Conservation (phyloP, 2,797 vertebrate species). For the Mycteria americana region DNA sequence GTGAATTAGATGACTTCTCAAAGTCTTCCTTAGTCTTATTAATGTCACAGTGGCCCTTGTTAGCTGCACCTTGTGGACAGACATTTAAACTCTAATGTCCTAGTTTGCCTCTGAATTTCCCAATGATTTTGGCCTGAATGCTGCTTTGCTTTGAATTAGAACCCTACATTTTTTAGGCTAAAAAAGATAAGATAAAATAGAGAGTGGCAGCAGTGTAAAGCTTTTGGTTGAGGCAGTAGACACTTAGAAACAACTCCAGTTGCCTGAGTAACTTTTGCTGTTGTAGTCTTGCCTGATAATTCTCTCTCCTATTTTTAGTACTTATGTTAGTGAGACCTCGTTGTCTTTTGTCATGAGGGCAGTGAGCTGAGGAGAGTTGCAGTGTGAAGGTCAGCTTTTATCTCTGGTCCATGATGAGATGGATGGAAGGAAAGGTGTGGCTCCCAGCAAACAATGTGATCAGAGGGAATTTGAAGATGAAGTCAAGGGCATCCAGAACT, state of each 20-base stretch:
- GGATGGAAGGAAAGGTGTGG: slow-evolving; percentile 23
- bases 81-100: neutral
- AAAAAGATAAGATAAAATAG: neutral
- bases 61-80: neutral
- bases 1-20: neutral
- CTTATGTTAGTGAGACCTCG: neutral
- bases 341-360: slow-evolving; percentile 22
- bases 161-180: neutral
- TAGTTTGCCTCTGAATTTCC: neutral
- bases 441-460: neutral
- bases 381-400: slow-evolving; percentile 55
- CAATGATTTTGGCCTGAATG: neutral
- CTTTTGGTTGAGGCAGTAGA: neutral
- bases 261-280: neutral
- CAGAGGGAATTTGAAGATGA: neutral
- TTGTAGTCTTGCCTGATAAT: slow-evolving; percentile 17
- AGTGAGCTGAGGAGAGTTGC: neutral
- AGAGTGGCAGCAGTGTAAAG: neutral
- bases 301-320: slow-evolving; percentile 38
- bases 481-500: slow-evolving; percentile 15
- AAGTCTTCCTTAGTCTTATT: neutral
- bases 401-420: neutral
- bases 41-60: neutral
- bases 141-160: neutral
- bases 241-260: neutral